These are phyloP conservation scores for Zeugodacus cucurbitae DNA, from an alignment of 1,140 invertebrate species.

Conservation along the genomic window DNA sequence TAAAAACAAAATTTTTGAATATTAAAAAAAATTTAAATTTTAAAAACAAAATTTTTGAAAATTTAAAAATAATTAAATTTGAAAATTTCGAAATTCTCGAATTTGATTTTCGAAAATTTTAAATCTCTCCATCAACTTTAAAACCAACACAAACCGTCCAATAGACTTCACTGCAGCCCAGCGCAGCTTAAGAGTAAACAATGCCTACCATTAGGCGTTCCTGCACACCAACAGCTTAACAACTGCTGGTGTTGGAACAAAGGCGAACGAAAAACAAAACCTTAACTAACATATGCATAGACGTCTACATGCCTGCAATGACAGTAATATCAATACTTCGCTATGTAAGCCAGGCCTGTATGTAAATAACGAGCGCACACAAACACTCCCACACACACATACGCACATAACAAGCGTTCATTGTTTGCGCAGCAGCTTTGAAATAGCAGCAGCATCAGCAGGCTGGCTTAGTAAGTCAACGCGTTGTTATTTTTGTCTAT, in stretches of 20 bases:
- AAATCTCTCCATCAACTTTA: background rate
- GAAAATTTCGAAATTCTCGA: background rate
- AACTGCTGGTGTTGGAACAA: background rate
- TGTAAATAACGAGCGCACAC: background rate
- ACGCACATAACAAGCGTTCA: background rate
- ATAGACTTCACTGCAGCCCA: background rate
- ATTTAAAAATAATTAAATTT: background rate
- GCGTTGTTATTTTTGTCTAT: slow-evolving; percentile 33
- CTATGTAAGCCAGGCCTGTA: background rate
- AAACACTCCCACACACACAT: background rate
- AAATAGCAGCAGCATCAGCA: slow-evolving; percentile 16
- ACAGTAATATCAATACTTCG: background rate
- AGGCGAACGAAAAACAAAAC: background rate
- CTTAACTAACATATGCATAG: background rate
- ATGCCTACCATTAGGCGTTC: background rate
- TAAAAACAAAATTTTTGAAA: no score
- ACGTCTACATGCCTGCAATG: background rate
- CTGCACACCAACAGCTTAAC: background rate
- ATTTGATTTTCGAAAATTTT: background rate
- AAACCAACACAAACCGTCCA: background rate
- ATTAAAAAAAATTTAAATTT: background rate
- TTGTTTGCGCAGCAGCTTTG: background rate
- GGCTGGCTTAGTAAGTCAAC: background rate
- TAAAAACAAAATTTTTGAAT: background rate
- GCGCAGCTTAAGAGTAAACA: background rate